These are phyloP conservation scores for Typhlichthys subterraneus DNA, from an alignment of 2,797 vertebrate genomes.

Conservation along the genomic window DNA sequence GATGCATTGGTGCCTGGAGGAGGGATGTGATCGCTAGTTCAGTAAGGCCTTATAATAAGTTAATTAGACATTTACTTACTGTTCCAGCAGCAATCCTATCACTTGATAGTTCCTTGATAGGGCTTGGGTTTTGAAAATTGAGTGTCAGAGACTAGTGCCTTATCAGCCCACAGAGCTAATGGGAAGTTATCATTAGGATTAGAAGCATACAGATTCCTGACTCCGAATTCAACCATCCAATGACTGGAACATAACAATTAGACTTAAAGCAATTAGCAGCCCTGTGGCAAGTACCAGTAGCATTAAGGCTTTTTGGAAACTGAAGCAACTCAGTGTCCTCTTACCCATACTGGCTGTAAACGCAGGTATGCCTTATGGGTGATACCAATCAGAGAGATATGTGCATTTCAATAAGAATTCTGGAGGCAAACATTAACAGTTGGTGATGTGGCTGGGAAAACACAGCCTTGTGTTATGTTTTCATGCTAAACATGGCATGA, in stretches of 20 bases:
- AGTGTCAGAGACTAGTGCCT: slow-evolving; percentile 53
- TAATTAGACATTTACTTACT: slow-evolving; percentile 77
- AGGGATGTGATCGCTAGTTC: slow-evolving; percentile 70
- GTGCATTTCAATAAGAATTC: slow-evolving; percentile 28
- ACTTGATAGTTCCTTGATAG: slow-evolving; percentile 68
- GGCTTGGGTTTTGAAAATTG: slow-evolving; percentile 60
- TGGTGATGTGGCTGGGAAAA: slow-evolving; percentile 37
- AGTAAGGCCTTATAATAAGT: slow-evolving; percentile 75
- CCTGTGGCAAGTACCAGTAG: slow-evolving; percentile 37
- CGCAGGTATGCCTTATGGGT: slow-evolving; percentile 54
- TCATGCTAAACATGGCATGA: no score
- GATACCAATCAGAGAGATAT: slow-evolving; percentile 24
- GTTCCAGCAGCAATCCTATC: slow-evolving; percentile 63
- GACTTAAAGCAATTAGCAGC: slow-evolving; percentile 47
- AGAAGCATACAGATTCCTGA: slow-evolving; percentile 44
- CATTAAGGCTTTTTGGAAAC: slow-evolving; percentile 36
- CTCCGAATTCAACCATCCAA: slow-evolving; percentile 39
- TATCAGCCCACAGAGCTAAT: slow-evolving; percentile 59
- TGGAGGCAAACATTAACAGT: slow-evolving; percentile 41
- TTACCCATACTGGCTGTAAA: no score
- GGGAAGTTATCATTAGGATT: slow-evolving; percentile 63
- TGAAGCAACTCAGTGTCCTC: slow-evolving; percentile 8
- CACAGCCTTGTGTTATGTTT: slow-evolving; percentile 18
- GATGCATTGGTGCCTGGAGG: slow-evolving; percentile 69
- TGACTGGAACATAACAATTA: slow-evolving; percentile 30